A percentile compares a stretch with the other conserved stretches of the same genome.
Evolutionary conservation across 2,888 invertebrate species (phyloP).

Genomic region (Ophion obscuratus): DNA sequence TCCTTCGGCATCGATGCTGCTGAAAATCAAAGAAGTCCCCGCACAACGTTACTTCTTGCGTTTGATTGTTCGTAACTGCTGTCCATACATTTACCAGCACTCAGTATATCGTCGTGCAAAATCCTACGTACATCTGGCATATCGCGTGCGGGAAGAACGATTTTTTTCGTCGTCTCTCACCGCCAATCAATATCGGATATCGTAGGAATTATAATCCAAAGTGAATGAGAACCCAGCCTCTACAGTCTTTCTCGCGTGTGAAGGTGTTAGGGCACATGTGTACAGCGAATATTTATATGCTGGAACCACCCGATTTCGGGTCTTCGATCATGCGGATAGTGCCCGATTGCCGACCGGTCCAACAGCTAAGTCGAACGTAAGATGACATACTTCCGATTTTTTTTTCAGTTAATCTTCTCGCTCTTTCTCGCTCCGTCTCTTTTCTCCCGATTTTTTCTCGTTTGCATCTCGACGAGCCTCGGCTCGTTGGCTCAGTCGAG

Average conservation of each 20-base stretch:
- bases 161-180: neutral
- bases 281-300: neutral
- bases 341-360: constrained; percentile 59
- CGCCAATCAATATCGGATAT: neutral
- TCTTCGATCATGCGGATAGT: constrained; percentile 66
- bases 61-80: neutral
- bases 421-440: constrained; percentile 17
- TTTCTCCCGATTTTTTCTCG: constrained; percentile 10
- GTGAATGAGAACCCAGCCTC: constrained; percentile 10
- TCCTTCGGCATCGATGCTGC: neutral
- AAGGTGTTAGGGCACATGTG: neutral
- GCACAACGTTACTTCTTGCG: neutral
- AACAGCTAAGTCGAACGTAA: constrained; percentile 67
- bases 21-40: neutral
- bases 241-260: neutral
- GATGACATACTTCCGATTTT: constrained; percentile 74
- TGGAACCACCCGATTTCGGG: constrained; percentile 55
- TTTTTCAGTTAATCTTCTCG: constrained; percentile 26
- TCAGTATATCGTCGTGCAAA: neutral
- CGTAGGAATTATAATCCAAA: neutral
- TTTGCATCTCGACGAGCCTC: neutral
- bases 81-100: neutral
- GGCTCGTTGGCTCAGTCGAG: constrained; percentile 4
- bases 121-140: neutral
- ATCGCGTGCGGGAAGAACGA: neutral